Evolutionary conservation across 2,888 invertebrate species (phyloP).

Genomic region (Embidobia sp.): DNA sequence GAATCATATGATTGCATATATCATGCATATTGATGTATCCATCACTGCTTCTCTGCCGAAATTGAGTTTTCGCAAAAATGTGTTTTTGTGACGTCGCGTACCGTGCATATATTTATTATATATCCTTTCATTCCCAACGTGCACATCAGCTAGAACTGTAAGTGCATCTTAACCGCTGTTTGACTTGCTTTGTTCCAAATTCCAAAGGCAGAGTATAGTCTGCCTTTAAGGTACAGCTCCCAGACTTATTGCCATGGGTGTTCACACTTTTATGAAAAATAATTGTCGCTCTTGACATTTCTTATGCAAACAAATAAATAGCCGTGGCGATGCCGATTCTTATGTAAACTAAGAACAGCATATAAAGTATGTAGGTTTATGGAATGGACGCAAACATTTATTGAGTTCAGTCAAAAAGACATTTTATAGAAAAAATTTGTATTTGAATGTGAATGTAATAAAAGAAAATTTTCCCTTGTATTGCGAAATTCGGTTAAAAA

Average conservation of each 20-base stretch:
- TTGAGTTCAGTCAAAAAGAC: no score
- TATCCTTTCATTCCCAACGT: slow-evolving; percentile 15
- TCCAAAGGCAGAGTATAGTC: slow-evolving; percentile 1
- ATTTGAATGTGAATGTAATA: no score
- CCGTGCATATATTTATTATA: slow-evolving; percentile 24
- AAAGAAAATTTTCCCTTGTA: no score
- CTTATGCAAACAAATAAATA: no score
- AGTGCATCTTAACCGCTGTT: slow-evolving; percentile 12
- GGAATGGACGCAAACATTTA: no score
- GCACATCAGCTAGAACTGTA: slow-evolving; percentile 25
- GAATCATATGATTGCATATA: slow-evolving; percentile 25
- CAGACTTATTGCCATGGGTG: slow-evolving; percentile 16
- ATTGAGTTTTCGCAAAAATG: slow-evolving; percentile 42
- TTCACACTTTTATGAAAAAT: slow-evolving; percentile 19
- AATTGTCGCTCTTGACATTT: no score
- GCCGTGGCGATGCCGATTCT: no score
- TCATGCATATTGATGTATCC: slow-evolving; percentile 42
- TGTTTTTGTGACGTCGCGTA: slow-evolving; percentile 14
- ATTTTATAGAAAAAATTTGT: no score
- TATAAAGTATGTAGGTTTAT: no score
- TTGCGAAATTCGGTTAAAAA: no score
- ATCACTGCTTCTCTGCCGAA: slow-evolving; percentile 16
- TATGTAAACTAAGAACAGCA: no score
- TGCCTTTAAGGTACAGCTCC: slow-evolving; percentile 19
- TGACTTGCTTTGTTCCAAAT: slow-evolving; percentile 33